These are phyloP conservation scores for Steinernema khuongi DNA, from an alignment of 1,140 invertebrate genomes.

Conservation along the genomic window DNA sequence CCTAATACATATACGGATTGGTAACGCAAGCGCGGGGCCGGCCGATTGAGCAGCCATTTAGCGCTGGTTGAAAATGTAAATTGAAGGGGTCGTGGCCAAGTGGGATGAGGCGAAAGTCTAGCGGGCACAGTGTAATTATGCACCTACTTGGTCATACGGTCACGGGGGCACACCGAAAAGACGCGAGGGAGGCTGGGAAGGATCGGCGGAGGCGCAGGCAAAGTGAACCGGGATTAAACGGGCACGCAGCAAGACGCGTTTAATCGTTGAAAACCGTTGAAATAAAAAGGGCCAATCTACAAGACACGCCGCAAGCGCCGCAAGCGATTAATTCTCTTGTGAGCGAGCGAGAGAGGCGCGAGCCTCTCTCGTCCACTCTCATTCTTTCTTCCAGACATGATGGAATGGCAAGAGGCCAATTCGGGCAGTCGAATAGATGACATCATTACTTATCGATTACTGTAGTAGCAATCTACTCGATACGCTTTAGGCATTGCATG, in stretches of 20 bases:
- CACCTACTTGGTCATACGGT: neutral
- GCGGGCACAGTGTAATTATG: constrained; percentile 8
- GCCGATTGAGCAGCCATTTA: neutral
- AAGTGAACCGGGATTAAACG: neutral
- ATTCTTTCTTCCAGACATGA: constrained; percentile 15
- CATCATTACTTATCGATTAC: constrained; percentile 17
- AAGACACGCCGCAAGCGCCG: constrained; percentile 16
- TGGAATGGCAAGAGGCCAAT: constrained; percentile 9
- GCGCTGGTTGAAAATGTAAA: constrained; percentile 11
- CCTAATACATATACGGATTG: too few species aligned
- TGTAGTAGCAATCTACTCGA: constrained; percentile 15
- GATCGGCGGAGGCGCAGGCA: neutral
- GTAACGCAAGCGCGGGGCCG: too few species aligned
- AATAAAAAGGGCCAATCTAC: constrained; percentile 17
- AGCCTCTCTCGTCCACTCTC: neutral
- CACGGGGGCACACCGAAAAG: neutral
- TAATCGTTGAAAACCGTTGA: constrained; percentile 1
- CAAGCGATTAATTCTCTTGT: constrained; percentile 14
- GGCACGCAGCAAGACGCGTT: too few species aligned
- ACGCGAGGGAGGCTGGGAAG: neutral
- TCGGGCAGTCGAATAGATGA: neutral
- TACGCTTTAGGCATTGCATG: neutral
- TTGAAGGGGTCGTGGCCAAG: constrained; percentile 2
- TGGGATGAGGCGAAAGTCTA: neutral
- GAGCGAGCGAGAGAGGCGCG: too few species aligned